Percentiles rank a stretch among this genome's conserved stretches.
phyloP scores from a whole-genome alignment of 2,113 vertebrate species.

The Zosterops lateralis region DNA sequence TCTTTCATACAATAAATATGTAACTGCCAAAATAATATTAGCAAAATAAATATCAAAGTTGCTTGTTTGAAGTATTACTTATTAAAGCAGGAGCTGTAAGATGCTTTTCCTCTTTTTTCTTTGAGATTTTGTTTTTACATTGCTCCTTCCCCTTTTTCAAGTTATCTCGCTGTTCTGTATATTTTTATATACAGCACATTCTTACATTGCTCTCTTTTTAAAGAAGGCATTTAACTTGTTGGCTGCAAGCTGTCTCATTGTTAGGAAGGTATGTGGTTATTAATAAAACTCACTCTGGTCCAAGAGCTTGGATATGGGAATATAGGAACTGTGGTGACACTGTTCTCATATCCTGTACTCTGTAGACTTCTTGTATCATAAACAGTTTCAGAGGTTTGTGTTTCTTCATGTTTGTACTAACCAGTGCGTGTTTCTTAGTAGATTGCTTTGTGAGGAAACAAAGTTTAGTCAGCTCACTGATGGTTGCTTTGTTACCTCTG shows the following conservation, averaged over 20 bases:
- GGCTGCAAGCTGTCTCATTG: not conserved
- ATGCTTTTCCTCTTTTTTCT: not conserved
- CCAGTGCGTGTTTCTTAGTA: not conserved
- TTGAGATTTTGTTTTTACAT: not conserved
- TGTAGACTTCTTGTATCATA: not conserved
- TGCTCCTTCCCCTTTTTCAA: not conserved
- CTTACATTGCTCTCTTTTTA: not conserved
- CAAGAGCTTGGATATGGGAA: not conserved
- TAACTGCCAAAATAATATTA: not conserved
- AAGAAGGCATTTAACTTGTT: not conserved
- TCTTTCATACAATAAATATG: not conserved
- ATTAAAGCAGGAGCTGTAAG: not conserved
- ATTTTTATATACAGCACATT: not conserved
- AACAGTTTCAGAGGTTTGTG: not conserved
- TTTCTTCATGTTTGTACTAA: not conserved
- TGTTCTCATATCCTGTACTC: not conserved
- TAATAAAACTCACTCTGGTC: not conserved
- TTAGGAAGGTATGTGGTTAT: not conserved
- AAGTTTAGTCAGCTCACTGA: not conserved
- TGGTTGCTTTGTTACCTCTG: not conserved
- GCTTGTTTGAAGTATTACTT: not conserved
- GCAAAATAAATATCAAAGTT: not conserved
- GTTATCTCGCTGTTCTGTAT: not conserved
- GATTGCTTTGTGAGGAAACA: not conserved
- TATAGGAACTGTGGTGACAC: not conserved